Percentiles rank a stretch among this genome's conserved stretches.
Conservation (phyloP, 2,888 invertebrate genomes). For the Frankliniella fusca region DNA sequence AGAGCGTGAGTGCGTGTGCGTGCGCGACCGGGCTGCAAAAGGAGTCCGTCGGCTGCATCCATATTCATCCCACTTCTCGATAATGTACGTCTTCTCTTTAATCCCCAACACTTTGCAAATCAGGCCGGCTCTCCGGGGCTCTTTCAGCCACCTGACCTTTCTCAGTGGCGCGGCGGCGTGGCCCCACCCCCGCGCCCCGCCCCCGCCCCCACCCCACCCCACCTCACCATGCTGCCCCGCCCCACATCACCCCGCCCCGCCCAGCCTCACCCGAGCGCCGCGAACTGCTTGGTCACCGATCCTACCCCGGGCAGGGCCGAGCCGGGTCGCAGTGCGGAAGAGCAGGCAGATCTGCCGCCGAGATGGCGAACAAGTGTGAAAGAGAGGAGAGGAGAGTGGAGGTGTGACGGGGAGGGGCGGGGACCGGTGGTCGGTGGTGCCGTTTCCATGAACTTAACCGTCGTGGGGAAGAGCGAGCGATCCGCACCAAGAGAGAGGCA, state of each 20-base stretch:
- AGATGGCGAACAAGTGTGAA: slow-evolving; percentile 21
- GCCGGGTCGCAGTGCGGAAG: background rate
- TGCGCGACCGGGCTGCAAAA: background rate
- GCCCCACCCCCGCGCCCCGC: too few species aligned
- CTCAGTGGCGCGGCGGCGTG: background rate
- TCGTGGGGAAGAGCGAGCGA: background rate
- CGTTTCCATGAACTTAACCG: slow-evolving; percentile 11
- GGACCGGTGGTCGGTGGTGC: too few species aligned
- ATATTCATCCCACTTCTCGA: background rate
- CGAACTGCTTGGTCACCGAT: background rate
- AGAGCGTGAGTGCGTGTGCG: background rate
- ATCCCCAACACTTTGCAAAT: slow-evolving; percentile 5
- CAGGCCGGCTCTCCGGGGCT: background rate
- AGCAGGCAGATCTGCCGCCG: slow-evolving; percentile 9
- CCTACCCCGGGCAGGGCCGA: background rate
- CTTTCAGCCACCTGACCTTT: background rate
- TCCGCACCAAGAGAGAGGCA: background rate
- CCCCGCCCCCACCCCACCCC: too few species aligned
- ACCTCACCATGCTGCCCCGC: too few species aligned
- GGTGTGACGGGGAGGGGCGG: background rate
- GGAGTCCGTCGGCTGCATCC: background rate
- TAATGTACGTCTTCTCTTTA: background rate
- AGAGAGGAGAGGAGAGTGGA: background rate
- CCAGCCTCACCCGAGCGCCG: too few species aligned
- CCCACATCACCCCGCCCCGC: too few species aligned